phyloP scores from a whole-genome alignment of 2,113 vertebrate genomes.

The Haemorhous mexicanus region DNA sequence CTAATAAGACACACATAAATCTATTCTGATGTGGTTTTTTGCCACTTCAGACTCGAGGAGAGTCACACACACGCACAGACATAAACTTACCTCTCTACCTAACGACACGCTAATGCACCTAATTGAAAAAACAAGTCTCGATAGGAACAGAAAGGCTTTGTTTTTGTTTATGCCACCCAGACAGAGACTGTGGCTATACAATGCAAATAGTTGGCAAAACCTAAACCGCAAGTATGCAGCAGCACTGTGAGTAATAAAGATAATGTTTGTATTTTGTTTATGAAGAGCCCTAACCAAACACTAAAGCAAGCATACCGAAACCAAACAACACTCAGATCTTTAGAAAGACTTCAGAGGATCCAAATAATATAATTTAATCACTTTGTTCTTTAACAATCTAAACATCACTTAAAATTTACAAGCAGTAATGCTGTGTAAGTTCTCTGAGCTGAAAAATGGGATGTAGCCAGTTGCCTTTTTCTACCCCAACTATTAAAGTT shows the following conservation, averaged over 20 bases:
- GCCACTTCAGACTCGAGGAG: conserved; percentile 4
- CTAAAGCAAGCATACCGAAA: conserved; percentile 37
- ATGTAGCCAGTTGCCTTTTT: background rate
- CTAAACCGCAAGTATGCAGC: conserved; percentile 63
- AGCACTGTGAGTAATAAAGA: conserved; percentile 61
- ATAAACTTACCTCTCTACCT: background rate
- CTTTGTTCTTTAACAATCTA: conserved; percentile 45
- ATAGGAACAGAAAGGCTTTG: conserved; percentile 60
- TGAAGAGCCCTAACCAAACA: conserved; percentile 56
- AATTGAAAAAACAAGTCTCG: conserved; percentile 42
- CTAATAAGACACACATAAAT: conserved; percentile 13
- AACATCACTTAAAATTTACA: conserved; percentile 39
- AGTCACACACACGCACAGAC: background rate
- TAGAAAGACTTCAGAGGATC: conserved; percentile 44
- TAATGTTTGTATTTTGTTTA: conserved; percentile 66
- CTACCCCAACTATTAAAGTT: background rate
- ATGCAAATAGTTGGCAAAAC: conserved; percentile 63
- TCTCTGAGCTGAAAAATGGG: background rate
- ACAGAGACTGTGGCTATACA: conserved; percentile 62
- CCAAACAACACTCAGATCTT: conserved; percentile 41
- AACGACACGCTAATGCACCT: conserved; percentile 11
- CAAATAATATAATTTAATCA: conserved; percentile 34
- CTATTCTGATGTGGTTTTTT: conserved; percentile 39
- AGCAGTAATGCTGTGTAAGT: background rate
- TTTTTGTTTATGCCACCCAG: conserved; percentile 64